Conservation (phyloP, 2,113 vertebrate species). For the Corvus cornix region DNA sequence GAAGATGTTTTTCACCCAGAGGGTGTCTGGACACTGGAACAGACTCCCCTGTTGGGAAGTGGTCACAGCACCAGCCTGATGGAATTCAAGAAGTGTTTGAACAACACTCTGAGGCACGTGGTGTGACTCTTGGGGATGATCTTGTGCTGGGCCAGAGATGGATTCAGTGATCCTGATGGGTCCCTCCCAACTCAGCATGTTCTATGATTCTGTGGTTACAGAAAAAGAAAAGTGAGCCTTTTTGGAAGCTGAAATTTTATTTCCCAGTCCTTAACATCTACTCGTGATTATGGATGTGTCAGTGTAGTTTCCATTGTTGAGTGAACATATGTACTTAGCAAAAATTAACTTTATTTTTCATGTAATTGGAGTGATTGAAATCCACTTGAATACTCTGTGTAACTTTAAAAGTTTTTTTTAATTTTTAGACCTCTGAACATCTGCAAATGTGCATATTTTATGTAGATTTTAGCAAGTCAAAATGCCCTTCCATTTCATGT, state of each 20-base stretch:
- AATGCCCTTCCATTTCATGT: not conserved
- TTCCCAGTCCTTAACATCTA: not conserved
- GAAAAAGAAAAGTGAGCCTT: not conserved
- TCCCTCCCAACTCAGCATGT: not conserved
- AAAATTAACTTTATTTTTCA: not conserved
- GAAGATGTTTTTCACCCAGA: too few species aligned
- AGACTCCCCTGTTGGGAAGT: not conserved
- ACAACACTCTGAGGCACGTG: fast-evolving
- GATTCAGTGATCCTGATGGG: not conserved
- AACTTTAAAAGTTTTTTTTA: not conserved
- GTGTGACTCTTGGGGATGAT: not conserved
- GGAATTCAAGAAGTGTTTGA: not conserved
- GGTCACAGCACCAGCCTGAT: too few species aligned
- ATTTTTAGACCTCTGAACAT: not conserved
- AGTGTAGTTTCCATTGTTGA: not conserved
- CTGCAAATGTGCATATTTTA: not conserved
- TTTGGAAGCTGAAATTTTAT: not conserved
- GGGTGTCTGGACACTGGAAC: fast-evolving
- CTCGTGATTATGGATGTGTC: not conserved
- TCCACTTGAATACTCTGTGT: not conserved
- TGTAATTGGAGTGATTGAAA: not conserved
- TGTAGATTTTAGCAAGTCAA: not conserved
- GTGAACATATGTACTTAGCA: not conserved
- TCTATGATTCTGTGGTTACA: not conserved
- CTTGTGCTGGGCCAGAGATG: too few species aligned